These are phyloP conservation scores for Arothron firmamentum DNA, from an alignment of 2,113 vertebrate species.

Conservation along the genomic window DNA sequence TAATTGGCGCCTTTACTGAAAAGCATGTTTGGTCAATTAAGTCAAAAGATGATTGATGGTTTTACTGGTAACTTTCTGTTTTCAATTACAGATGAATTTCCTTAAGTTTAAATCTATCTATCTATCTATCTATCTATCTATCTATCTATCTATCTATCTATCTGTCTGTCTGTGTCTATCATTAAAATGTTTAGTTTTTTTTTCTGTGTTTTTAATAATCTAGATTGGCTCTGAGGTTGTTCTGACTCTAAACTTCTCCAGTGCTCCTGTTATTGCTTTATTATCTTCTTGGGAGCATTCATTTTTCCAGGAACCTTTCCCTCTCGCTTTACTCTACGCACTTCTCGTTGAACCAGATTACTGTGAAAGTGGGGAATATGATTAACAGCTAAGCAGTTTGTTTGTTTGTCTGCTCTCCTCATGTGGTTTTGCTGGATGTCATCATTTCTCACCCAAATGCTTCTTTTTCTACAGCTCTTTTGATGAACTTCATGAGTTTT, in stretches of 20 bases:
- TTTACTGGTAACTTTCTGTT: no score
- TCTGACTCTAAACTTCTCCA: background rate
- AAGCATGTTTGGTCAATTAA: no score
- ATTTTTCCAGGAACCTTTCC: conserved; percentile 24
- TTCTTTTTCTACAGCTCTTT: background rate
- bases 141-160: no score
- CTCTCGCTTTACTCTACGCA: conserved; percentile 11
- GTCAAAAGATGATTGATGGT: no score
- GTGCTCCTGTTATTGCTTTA: conserved; percentile 26
- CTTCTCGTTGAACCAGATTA: conserved; percentile 22
- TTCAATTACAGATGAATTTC: no score
- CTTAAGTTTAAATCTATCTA: no score
- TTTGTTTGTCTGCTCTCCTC: background rate
- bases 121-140: no score
- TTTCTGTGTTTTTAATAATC: background rate
- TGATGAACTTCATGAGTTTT: background rate
- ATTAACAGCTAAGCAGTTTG: background rate
- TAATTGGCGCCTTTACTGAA: no score
- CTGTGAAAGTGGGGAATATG: background rate
- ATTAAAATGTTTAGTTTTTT: background rate
- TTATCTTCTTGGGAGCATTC: conserved; percentile 20
- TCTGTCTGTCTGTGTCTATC: background rate
- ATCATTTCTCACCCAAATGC: background rate
- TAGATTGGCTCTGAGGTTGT: conserved; percentile 21
- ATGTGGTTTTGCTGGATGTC: background rate